Base-by-base conservation (phyloP, 2,888 invertebrate genomes). In the Carterocephalus palaemon region DNA sequence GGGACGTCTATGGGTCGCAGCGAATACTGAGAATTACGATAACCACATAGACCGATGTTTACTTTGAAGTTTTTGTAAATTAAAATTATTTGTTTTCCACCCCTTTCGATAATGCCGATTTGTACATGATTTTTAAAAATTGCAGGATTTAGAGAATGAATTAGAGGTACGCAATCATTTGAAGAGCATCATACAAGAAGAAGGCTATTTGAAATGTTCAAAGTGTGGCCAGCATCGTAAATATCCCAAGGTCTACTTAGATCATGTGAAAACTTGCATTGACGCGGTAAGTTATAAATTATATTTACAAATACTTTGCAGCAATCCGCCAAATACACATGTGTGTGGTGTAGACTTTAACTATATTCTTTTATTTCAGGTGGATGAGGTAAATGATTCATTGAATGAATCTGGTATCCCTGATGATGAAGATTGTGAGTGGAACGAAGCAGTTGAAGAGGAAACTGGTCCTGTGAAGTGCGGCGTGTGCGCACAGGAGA, bases 401-500 rank as follows among this genome's bases (percentile, higher is more conserved):
- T 8, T 12, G 5, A 23, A 34, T 2, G 4, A 23, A 1, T 6
- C 33, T n/a, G n/a, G n/a, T n/a, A n/a, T n/a, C n/a, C n/a, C n/a
- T n/a, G n/a, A n/a, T n/a, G n/a, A n/a, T n/a, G n/a, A n/a, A n/a
- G n/a, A n/a, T n/a, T n/a, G n/a, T n/a, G n/a, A 8, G 5, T 23
- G 6, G n/a, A 13, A 34, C 4, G 34, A 23, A 4, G 22, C 8
- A n/a, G 8, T n/a, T 1, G 32, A 32, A 2, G 41, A 10, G 10
- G n/a, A n/a, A n/a, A n/a, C n/a, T n/a, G n/a, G n/a, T n/a, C n/a
- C n/a, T n/a, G n/a, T n/a, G n/a, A 40, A 43, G 7, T 51, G 51
- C 23, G 51, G 46, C 2, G 51, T 51, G 13, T 56, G 46, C 19
- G 4, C 36, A 20, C 20, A 31, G n/a, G 41, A 50, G 16, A 33